Percentiles rank a stretch among this genome's conserved stretches.
These are phyloP conservation scores for Macquaria australasica DNA, from an alignment of 2,113 vertebrate genomes.

Conservation along the genomic window DNA sequence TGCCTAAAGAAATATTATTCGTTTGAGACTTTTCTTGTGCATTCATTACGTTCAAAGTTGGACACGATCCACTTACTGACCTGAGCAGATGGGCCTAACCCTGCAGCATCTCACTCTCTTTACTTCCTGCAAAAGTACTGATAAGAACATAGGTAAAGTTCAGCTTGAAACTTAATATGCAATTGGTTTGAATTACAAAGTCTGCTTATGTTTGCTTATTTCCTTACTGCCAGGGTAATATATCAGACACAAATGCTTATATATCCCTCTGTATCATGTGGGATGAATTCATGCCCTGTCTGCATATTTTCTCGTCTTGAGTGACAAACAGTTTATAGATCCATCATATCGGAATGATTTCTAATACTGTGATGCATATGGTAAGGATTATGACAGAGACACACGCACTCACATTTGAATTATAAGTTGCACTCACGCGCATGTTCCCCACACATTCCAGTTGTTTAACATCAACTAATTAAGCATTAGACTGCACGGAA, in stretches of 20 bases:
- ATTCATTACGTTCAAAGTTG: slow-evolving; percentile 16
- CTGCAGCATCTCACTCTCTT: slow-evolving; percentile 23
- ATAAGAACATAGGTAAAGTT: slow-evolving; percentile 34
- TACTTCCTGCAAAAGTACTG: slow-evolving; percentile 14
- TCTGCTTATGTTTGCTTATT: slow-evolving; percentile 58
- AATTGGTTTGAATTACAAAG: slow-evolving; percentile 70
- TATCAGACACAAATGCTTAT: slow-evolving; percentile 51
- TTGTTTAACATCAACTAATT: slow-evolving; percentile 54
- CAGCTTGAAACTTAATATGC: slow-evolving; percentile 25
- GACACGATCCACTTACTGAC: slow-evolving; percentile 13
- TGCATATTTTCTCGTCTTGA: slow-evolving; percentile 55
- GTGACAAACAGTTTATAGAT: slow-evolving; percentile 70
- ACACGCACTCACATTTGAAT: slow-evolving; percentile 49
- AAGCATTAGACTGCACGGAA: slow-evolving; percentile 18
- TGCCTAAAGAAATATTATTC: slow-evolving; percentile 26
- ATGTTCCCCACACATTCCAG: slow-evolving; percentile 44
- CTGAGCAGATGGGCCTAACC: slow-evolving; percentile 11
- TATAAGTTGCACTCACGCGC: slow-evolving; percentile 39
- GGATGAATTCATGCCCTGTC: slow-evolving; percentile 48
- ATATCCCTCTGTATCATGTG: slow-evolving; percentile 45
- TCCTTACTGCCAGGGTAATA: slow-evolving; percentile 38
- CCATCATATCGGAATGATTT: slow-evolving; percentile 58
- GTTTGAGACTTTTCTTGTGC: slow-evolving; percentile 24
- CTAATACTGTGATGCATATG: slow-evolving; percentile 64
- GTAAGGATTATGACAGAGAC: slow-evolving; percentile 60